A percentile compares a stretch with the other conserved stretches of the same genome.
Conservation (phyloP, 53 echinoderm and acorn worm genomes). For the Antedon mediterranea region DNA sequence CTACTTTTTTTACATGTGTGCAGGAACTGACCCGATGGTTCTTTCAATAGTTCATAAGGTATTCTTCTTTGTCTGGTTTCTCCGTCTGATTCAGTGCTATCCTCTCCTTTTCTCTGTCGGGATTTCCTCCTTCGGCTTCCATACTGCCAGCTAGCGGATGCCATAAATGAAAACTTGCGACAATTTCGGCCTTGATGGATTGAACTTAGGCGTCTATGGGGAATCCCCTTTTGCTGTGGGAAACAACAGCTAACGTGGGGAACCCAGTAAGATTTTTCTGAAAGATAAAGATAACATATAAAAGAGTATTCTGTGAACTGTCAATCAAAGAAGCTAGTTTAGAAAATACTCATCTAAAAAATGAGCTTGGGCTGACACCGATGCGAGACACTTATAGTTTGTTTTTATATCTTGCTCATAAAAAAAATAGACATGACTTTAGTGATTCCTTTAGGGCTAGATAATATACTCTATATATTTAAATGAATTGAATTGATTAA, state of each 20-base stretch:
- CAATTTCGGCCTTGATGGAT: background rate
- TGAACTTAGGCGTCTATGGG: background rate
- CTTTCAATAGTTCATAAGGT: background rate
- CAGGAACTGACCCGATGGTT: background rate
- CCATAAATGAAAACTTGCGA: background rate
- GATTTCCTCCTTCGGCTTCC: background rate
- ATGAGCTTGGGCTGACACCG: no score
- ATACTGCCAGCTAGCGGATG: background rate
- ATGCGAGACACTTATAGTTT: no score
- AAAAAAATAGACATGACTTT: no score
- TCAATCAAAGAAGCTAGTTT: no score
- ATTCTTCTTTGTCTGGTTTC: background rate
- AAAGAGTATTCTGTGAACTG: no score
- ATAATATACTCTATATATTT: no score
- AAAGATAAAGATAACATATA: background rate
- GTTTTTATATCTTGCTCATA: no score
- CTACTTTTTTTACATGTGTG: background rate
- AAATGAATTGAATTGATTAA: no score
- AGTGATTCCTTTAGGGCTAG: no score
- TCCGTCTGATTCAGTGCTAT: slow-evolving; percentile 18
- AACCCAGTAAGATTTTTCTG: background rate
- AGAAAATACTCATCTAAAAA: no score
- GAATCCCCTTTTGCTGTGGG: background rate
- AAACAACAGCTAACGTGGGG: background rate
- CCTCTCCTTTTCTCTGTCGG: background rate